Base-by-base conservation (phyloP, 2,113 vertebrate genomes). In the Tetraodon nigroviridis region DNA sequence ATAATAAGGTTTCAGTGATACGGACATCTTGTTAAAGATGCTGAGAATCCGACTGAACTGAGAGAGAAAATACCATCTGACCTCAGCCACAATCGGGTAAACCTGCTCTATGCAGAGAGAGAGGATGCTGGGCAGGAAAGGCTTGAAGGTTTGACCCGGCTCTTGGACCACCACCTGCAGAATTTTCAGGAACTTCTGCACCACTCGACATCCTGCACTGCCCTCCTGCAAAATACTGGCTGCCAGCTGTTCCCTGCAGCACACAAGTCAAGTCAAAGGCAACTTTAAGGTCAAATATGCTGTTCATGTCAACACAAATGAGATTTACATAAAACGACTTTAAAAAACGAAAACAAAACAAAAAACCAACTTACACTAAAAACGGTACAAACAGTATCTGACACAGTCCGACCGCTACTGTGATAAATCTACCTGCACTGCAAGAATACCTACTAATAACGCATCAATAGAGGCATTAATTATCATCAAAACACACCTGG, bases 111-210 rank as follows among this genome's bases (percentile, higher is more conserved):
- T 94, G 90, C 95, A 97, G 61, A 99, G 89, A 0, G 94, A 88
- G 61, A 99, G 93, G 87, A 99, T 96, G 61, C 88, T 99, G 62
- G 97, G 96, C 12, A 99, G 90, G 72, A 99, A 95, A 19, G 97
- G 95, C 74, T 95, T 98, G 88, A 99, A 99, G 12, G 93, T 94
- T 78, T 98, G 96, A 65, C 95, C 95, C 0, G 96, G 97, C 55
- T 99, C 97, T 83, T 99, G 96, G 19, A 98, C 97, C 78, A 99
- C 97, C 87, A 99, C 94, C 72, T 99, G 93, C 37, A 99, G 89
- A 67, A 99, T 99, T 82, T 96, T 99, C 63, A 99, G 87, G 66
- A 99, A 99, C 84, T 97, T 99, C 76, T 98, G 94, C 5, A 99
- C 96, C 79, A 98, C 97, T 16, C 93, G 86, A 58, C 94, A 96